A percentile compares a stretch with the other conserved stretches of the same genome.
Evolutionary conservation across 2,113 vertebrate species (phyloP).

Genomic region (Saimiri boliviensis): DNA sequence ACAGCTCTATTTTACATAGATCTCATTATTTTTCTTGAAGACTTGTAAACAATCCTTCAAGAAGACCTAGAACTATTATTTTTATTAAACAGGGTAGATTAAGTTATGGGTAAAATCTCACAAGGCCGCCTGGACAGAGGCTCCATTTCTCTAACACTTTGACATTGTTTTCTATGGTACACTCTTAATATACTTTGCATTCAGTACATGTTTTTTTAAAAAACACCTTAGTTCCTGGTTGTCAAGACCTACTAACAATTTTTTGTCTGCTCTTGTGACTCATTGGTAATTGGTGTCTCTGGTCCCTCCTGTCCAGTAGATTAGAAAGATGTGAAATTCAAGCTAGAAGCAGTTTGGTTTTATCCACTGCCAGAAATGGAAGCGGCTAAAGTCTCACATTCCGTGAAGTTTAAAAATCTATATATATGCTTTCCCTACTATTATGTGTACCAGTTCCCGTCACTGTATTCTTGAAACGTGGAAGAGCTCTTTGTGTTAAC

Average conservation of each 20-base stretch:
- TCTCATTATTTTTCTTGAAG: slow-evolving; percentile 31
- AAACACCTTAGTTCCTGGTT: slow-evolving; percentile 46
- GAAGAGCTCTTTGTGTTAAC: slow-evolving; percentile 52
- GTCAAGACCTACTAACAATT: slow-evolving; percentile 48
- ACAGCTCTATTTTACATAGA: background rate
- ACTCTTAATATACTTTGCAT: background rate
- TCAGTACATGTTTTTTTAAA: background rate
- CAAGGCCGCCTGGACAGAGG: background rate
- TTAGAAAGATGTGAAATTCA: slow-evolving; percentile 15
- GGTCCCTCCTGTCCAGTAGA: background rate
- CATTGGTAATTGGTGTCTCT: slow-evolving; percentile 56
- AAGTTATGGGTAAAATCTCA: background rate
- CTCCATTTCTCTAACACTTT: slow-evolving; percentile 1
- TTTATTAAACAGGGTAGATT: background rate
- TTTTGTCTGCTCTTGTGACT: slow-evolving; percentile 68
- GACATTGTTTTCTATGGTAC: background rate
- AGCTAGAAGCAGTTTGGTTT: background rate
- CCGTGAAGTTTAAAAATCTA: background rate
- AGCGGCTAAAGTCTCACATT: slow-evolving; percentile 14
- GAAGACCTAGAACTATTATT: background rate
- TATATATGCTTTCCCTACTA: background rate
- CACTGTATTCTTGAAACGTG: background rate
- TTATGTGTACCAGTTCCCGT: background rate
- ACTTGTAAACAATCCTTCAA: background rate
- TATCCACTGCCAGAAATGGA: background rate